Evolutionary conservation across 2,888 invertebrate genomes (phyloP).

Genomic region (Muschampia plurimacula): DNA sequence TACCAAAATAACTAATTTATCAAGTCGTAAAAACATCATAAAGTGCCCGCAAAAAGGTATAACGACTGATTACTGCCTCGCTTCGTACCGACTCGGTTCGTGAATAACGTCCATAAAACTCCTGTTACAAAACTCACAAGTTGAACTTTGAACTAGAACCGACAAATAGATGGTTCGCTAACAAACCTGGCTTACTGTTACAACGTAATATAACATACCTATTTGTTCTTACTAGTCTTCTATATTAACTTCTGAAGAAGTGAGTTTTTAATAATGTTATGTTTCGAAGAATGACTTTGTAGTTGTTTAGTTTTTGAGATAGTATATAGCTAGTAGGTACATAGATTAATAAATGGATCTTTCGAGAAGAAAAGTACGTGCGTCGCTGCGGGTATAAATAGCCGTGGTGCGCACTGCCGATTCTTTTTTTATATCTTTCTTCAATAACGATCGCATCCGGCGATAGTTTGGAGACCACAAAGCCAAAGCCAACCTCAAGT

Average conservation of each 20-base stretch:
- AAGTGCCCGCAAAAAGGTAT: background rate
- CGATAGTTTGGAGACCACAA: too few species aligned
- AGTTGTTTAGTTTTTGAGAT: too few species aligned
- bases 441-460: too few species aligned
- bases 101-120: slow-evolving; percentile 42
- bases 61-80: background rate
- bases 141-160: slow-evolving; percentile 37
- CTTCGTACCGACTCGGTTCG: slow-evolving; percentile 29
- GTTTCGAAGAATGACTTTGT: too few species aligned
- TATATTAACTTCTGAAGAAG: background rate
- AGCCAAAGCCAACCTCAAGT: too few species aligned
- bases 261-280: too few species aligned
- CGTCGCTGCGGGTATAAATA: too few species aligned
- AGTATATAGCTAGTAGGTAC: too few species aligned
- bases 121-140: slow-evolving; percentile 35
- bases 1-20: slow-evolving; percentile 1
- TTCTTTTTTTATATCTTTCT: too few species aligned
- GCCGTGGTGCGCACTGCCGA: too few species aligned
- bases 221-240: background rate
- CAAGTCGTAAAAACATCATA: slow-evolving; percentile 7
- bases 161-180: slow-evolving; percentile 41
- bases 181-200: slow-evolving; percentile 42
- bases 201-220: slow-evolving; percentile 44
- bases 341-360: too few species aligned
- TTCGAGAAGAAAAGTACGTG: too few species aligned